Evolutionary conservation across 2,888 invertebrate genomes (phyloP).

Genomic region (Drosophila cracens): DNA sequence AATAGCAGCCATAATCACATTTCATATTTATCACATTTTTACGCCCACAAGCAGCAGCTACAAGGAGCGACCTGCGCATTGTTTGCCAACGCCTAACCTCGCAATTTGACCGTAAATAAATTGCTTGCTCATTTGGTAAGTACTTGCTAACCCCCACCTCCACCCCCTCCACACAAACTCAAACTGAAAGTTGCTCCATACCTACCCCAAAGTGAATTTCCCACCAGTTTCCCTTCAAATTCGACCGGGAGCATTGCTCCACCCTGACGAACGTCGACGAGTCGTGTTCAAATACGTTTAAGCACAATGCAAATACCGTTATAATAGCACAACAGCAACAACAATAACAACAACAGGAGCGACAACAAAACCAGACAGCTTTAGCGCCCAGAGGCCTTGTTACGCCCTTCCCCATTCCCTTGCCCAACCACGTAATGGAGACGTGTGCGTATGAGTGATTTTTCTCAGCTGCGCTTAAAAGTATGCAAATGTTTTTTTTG

Average conservation of each 20-base stretch:
- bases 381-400: constrained; percentile 61
- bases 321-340: constrained; percentile 78
- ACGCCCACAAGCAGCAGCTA: constrained; percentile 68
- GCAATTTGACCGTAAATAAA: constrained; percentile 84
- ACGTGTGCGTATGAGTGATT: constrained; percentile 81
- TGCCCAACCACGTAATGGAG: constrained; percentile 46
- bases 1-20: constrained; percentile 82
- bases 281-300: constrained; percentile 79
- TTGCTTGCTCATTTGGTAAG: constrained; percentile 83
- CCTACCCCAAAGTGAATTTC: constrained; percentile 61
- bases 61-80: constrained; percentile 64
- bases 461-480: constrained; percentile 76
- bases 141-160: constrained; percentile 53
- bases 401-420: constrained; percentile 51
- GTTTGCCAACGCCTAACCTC: constrained; percentile 71
- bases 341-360: constrained; percentile 62
- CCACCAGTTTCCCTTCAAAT: constrained; percentile 65
- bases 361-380: constrained; percentile 67
- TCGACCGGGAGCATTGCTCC: constrained; percentile 35
- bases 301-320: constrained; percentile 84
- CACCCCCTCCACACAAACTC: constrained; percentile 22
- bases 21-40: constrained; percentile 82
- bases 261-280: constrained; percentile 48
- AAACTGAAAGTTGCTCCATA: constrained; percentile 1
- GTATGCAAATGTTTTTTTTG: constrained; percentile 82